These are phyloP conservation scores for Parascotia fuliginaria DNA, from an alignment of 2,888 invertebrate species.

Conservation along the genomic window DNA sequence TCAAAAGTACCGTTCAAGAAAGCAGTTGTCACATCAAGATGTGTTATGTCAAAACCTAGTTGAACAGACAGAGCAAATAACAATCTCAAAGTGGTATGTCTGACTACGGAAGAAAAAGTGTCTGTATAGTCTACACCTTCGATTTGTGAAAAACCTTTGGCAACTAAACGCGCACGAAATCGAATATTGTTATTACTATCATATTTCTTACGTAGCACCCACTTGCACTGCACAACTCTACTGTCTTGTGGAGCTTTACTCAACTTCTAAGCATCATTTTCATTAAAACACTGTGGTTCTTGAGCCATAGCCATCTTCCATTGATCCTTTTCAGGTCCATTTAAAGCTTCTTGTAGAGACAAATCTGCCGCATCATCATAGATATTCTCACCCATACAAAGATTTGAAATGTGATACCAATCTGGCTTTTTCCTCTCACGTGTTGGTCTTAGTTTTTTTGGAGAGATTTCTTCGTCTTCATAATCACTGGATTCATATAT, in stretches of 20 bases:
- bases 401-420: background rate
- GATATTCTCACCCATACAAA: background rate
- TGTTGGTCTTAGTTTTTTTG: background rate
- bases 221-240: slow-evolving; percentile 1
- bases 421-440: background rate
- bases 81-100: background rate
- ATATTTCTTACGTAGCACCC: slow-evolving; percentile 13
- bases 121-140: slow-evolving; percentile 9
- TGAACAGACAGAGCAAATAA: slow-evolving; percentile 4
- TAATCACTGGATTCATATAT: background rate
- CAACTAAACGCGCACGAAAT: slow-evolving; percentile 1
- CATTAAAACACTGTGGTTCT: slow-evolving; percentile 5
- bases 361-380: background rate
- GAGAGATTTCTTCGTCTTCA: background rate
- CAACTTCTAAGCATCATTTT: background rate
- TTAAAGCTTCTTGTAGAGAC: background rate
- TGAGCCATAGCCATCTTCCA: slow-evolving; percentile 7
- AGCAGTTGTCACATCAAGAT: slow-evolving; percentile 10
- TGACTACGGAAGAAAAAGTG: slow-evolving; percentile 4
- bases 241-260: background rate
- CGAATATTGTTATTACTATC: slow-evolving; percentile 3
- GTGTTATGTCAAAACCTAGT: background rate
- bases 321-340: slow-evolving; percentile 13
- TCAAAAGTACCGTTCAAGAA: slow-evolving; percentile 12
- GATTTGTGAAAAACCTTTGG: slow-evolving; percentile 5